Evolutionary conservation across 2,113 vertebrate species (phyloP).

Genomic region (Todiramphus chloris): DNA sequence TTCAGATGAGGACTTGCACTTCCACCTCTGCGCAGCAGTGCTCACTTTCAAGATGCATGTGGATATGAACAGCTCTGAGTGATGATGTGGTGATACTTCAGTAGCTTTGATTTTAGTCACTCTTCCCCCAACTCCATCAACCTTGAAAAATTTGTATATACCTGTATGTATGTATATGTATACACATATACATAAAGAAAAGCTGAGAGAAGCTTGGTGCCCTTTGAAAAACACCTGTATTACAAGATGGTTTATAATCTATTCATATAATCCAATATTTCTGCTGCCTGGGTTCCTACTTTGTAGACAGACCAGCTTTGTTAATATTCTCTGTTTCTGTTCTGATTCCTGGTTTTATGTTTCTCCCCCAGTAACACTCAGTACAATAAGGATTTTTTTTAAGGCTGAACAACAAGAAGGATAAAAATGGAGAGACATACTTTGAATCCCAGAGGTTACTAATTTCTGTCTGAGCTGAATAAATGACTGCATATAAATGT

Average conservation of each 20-base stretch:
- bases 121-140: neutral
- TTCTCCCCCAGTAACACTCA: neutral
- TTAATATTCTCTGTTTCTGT: neutral
- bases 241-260: neutral
- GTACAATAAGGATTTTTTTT: neutral
- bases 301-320: neutral
- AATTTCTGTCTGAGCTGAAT: slow-evolving; percentile 47
- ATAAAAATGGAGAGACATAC: neutral
- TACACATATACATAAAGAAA: rapidly evolving
- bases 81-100: neutral
- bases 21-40: neutral
- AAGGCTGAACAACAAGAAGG: neutral
- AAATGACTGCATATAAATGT: slow-evolving; percentile 42
- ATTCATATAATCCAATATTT: neutral
- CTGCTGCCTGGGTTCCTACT: neutral
- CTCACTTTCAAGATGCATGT: neutral
- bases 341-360: neutral
- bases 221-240: neutral
- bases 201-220: neutral
- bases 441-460: slow-evolving; percentile 18
- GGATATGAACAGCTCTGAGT: neutral
- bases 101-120: neutral
- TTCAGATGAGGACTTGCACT: neutral
- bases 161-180: rapidly evolving
- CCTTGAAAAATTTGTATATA: neutral